Evolutionary conservation across 2,888 invertebrate species (phyloP).

Genomic region (Ormyrus labotus): DNA sequence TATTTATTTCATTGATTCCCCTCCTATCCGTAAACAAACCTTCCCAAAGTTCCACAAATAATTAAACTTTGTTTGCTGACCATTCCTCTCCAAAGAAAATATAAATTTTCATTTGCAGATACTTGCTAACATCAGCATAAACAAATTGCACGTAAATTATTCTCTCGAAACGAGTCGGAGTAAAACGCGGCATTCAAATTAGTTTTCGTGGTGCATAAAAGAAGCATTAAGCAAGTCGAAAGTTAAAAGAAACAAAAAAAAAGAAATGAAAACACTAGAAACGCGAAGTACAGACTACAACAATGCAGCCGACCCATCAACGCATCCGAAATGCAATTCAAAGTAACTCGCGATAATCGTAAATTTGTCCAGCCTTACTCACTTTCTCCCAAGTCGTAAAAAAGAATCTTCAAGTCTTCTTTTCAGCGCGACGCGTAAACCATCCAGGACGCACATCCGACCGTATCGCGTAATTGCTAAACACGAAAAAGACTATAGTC

Average conservation of each 20-base stretch:
- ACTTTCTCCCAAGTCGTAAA: not conserved
- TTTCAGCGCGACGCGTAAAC: too few relatives aligned
- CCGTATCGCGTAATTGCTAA: too few relatives aligned
- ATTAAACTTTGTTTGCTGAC: too few relatives aligned
- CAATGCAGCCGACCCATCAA: slow-evolving; percentile 31
- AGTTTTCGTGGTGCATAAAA: slow-evolving; percentile 43
- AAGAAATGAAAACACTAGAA: not conserved
- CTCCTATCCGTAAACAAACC: too few relatives aligned
- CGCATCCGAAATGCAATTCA: slow-evolving; percentile 35
- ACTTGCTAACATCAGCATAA: slow-evolving; percentile 18
- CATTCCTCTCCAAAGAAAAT: too few relatives aligned
- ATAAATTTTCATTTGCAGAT: too few relatives aligned
- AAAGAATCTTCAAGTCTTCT: slow-evolving; percentile 25
- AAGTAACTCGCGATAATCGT: slow-evolving; percentile 37
- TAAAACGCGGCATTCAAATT: slow-evolving; percentile 41
- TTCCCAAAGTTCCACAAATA: too few relatives aligned
- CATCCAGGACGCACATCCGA: too few relatives aligned
- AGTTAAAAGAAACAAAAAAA: not conserved
- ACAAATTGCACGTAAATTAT: slow-evolving; percentile 37
- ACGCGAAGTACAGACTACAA: slow-evolving; percentile 6
- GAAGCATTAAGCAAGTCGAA: slow-evolving; percentile 22
- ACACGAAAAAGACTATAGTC: too few relatives aligned
- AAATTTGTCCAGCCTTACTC: slow-evolving; percentile 25
- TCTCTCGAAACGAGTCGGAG: slow-evolving; percentile 30
- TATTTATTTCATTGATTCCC: too few relatives aligned